Evolutionary conservation across 2,113 vertebrate species (phyloP), one percentile per base, ranked within the genome.

Genomic region (Channa maculata): DNA sequence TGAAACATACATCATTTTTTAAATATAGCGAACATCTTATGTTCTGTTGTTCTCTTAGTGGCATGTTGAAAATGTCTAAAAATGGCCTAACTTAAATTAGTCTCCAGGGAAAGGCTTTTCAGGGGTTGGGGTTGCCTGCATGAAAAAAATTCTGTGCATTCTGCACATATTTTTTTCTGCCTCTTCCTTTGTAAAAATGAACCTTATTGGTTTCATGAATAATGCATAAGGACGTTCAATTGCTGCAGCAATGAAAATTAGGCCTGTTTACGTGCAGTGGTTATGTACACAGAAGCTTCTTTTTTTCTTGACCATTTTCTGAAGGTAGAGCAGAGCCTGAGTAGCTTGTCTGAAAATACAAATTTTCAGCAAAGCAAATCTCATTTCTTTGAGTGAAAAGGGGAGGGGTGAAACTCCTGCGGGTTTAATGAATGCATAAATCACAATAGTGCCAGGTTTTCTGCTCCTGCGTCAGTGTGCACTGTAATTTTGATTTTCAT

Each of bases 361-460:
- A 92, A 93, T 91, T 89, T 91, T 91, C 89, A 84, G 90, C 86
- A 89, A 87, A 91, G 88, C 88, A 90, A 93, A 93, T 92, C 87
- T 96, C 95, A 97, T 98, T 97, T 98, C 96, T 96, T 94, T 95
- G 96, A 96, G 96, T 95, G 86, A 88, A 91, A 85, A 88, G 75
- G 66, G 83, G 89, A 77, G 77, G 82, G 87, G 81, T 82, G 81
- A 65, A 86, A 88, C 85, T 95, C 95, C 94, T 94, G 92, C 92
- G 90, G 95, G 94, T 96, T 96, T 96, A 97, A 96, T 96, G 95
- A 96, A 95, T 96, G 95, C 96, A 96, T 97, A 97, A 97, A 97
- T 97, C 96, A 96, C 94, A 95, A 95, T 93, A 89, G 94, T 94
- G 94, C 90, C 95, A 94, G 94, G 95, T 98, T 97, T 96, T 95